A percentile compares a stretch with the other conserved stretches of the same genome.
phyloP scores from a whole-genome alignment of 2,797 vertebrate genomes.

The Phoebastria nigripes region DNA sequence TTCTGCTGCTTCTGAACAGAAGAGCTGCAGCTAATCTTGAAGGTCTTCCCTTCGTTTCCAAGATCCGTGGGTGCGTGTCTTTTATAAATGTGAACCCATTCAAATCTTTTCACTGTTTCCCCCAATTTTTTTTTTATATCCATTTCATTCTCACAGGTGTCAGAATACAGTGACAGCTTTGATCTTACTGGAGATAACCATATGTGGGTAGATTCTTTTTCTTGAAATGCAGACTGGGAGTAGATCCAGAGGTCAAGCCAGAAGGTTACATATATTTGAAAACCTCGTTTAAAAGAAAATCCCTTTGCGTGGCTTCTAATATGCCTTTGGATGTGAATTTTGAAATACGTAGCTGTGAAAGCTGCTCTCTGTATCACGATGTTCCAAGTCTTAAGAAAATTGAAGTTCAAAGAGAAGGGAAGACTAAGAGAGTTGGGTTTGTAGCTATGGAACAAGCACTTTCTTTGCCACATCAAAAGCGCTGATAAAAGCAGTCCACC shows the following conservation, averaged over 20 bases:
- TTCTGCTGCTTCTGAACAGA: background rate
- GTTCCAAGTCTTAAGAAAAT: background rate
- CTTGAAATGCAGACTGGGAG: slow-evolving; percentile 35
- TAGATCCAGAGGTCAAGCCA: slow-evolving; percentile 14
- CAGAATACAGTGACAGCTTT: slow-evolving; percentile 27
- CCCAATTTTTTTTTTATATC: background rate
- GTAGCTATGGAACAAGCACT: background rate
- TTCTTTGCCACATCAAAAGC: slow-evolving; percentile 38
- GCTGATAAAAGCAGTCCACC: slow-evolving; percentile 10
- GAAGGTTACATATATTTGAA: slow-evolving; percentile 45
- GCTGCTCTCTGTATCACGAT: background rate
- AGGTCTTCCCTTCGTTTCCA: background rate
- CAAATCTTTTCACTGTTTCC: slow-evolving; percentile 20
- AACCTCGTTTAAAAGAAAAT: slow-evolving; percentile 21
- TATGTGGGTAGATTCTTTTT: slow-evolving; percentile 25
- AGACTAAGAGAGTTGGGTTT: background rate
- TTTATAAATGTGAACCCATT: slow-evolving; percentile 33
- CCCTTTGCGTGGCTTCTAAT: slow-evolving; percentile 8
- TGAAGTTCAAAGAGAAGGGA: slow-evolving; percentile 40
- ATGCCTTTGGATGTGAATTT: background rate
- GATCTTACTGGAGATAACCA: background rate
- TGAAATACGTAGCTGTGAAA: background rate
- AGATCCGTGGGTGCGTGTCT: background rate
- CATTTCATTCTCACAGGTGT: slow-evolving; percentile 6
- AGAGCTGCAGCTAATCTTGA: slow-evolving; percentile 3